Base-by-base conservation (phyloP, 2,113 vertebrate species). In the Entosphenus tridentatus region DNA sequence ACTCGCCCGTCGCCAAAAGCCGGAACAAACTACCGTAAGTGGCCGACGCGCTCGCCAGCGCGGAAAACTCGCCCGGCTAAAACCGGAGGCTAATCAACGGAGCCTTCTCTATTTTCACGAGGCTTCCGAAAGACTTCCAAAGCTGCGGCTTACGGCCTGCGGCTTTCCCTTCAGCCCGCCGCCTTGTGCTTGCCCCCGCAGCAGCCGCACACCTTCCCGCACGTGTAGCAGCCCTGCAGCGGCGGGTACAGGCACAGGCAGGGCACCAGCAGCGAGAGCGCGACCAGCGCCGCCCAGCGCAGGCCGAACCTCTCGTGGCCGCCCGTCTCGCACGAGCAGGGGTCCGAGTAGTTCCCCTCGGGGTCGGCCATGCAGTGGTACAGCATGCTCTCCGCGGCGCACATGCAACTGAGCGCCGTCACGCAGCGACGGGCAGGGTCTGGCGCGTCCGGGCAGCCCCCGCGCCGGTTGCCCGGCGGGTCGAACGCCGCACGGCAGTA, bases 281-380 rank as follows among this genome's bases (percentile, higher is more conserved):
- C 85, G 17, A 93, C 76, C 76, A 98, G 85, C 11, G 91, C 89
- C 77, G 88, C 77, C 93, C 93, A 98, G 78, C 93, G 89, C 56
- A 92, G 85, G 80, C 90, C 92, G 74, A 89, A 84, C 69, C 88
- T 86, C 72, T 89, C 87, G 78, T 93, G 90, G 77, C 83, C 78
- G 10, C 62, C 62, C 8, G n/a, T 18, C 72, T 97, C 92, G 2
- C 93, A 97, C 9, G 92, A 96, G 79, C 93, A 98, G 68, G 92
- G 88, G 81, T 98, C 92, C 2, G 85, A 91, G 67, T 95, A 98
- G 79, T 98, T 92, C 67, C 93, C 93, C 81, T 98, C 93, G 1
- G 93, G 87, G 78, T 98, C 93, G 1, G 93, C 96, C 93, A 98
- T 96, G 81, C 93, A 98, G 85, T 98, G 93, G 76, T 98, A 98